Evolutionary conservation across 2,797 vertebrate genomes (phyloP), one percentile per base, ranked within the genome.

Genomic region (Vespertilio murinus): DNA sequence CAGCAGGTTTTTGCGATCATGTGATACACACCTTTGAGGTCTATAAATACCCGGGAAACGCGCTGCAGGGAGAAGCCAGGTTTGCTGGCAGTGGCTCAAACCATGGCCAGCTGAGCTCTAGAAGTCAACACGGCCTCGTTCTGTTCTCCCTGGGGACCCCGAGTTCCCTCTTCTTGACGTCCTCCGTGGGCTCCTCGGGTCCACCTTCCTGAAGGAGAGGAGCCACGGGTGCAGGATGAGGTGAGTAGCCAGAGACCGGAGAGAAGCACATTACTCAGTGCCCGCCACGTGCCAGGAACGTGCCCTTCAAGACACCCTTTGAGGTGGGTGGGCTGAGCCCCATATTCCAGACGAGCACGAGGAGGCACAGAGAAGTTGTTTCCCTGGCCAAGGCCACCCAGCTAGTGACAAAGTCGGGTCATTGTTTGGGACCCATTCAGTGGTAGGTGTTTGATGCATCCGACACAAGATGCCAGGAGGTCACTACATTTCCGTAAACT

Each of bases 291-390:
- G 49, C 40, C 35, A 42, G n/a, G 30, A 30, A 14, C 10, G 12
- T 78, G n/a, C 17, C 90, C 52, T 84, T 77, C 40, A 45, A 75
- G 77, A 40, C 8, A 4, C 33, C 42, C 22, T 95, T 30, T 64
- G 61, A n/a, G 25, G 11, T 11, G 42, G 33, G 17, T 52, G 40
- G 78, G 91, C 33, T 65, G 23, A 18, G 40, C 28, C 17, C 82
- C 13, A 5, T 22, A 7, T 59, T 25, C 69, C 0, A 49, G 30
- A 47, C 8, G 28, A 81, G 25, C 42, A 70, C 40, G 5, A 23
- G 2, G 59, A 83, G 42, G 65, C 45, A 77, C 75, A 71, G 65
- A 45, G 13, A 82, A 67, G 3, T 14, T 67, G 52, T 42, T 86
- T 65, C 69, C 67, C 42, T 67, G 47, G n/a, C 90, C 33, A 47